Evolutionary conservation across 2,113 vertebrate genomes (phyloP).

Genomic region (Zosterops japonicus): DNA sequence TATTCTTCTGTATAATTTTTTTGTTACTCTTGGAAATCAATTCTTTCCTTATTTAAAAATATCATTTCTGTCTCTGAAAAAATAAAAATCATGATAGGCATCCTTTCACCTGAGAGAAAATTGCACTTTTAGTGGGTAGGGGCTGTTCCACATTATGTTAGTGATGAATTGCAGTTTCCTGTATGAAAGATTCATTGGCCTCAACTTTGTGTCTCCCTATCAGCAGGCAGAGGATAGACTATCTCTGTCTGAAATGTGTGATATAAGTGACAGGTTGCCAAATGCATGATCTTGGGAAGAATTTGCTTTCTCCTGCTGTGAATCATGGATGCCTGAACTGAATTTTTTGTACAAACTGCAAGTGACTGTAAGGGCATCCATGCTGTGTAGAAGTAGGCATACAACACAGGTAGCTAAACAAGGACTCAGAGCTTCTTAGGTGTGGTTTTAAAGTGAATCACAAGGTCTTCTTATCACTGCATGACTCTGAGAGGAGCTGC

Average conservation of each 20-base stretch:
- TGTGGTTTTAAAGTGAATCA: not conserved
- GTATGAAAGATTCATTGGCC: constrained; percentile 31
- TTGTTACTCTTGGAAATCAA: not conserved
- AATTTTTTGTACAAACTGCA: not conserved
- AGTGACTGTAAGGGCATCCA: not conserved
- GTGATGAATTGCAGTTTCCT: constrained; percentile 10
- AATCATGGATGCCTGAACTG: not conserved
- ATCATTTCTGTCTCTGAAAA: not conserved
- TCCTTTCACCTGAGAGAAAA: constrained; percentile 26
- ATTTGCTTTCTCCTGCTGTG: not conserved
- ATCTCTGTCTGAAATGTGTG: constrained; percentile 36
- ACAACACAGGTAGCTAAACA: not conserved
- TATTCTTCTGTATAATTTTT: not conserved
- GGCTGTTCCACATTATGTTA: not conserved
- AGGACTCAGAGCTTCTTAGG: not conserved
- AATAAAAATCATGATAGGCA: not conserved
- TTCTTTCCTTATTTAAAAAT: constrained; percentile 39
- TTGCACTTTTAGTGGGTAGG: not conserved
- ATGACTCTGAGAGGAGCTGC: not conserved
- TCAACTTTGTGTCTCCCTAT: constrained; percentile 26
- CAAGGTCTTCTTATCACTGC: not conserved
- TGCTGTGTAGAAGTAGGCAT: not conserved
- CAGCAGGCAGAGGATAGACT: constrained; percentile 40
- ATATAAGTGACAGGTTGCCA: constrained; percentile 53
- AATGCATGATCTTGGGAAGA: not conserved